Evolutionary conservation across 2,797 vertebrate genomes (phyloP), one percentile per base, ranked within the genome.

Genomic region (Artibeus lituratus): DNA sequence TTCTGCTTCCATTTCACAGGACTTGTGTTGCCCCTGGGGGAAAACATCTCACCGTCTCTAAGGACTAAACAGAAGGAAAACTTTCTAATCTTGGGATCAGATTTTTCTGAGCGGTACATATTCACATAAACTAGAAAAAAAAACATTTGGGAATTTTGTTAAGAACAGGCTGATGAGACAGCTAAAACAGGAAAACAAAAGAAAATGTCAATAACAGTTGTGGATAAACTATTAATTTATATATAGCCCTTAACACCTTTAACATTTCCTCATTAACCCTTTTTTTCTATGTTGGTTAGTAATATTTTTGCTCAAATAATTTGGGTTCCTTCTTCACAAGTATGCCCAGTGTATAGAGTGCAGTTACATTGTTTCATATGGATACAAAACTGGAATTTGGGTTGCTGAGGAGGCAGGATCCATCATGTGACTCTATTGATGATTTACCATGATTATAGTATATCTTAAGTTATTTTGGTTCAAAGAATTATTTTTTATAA

Each of bases 131-230:
- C 86, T 89, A 95, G 81, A 90, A 83, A 88, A 42, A 42, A 69
- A 95, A 29, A 2, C 32, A 53, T 42, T 92, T 83, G 39, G 53
- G 29, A 72, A 89, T 94, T 93, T 89, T 89, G 92, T 94, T 84
- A 92, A 57, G n/a, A 91, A 78, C 67, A 22, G 44, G 44, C 39
- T 2, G 3, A 39, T 70, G 55, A 90, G 18, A 73, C 19, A 77
- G 42, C 10, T 35, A 35, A 93, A 92, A 89, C 67, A 76, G 82
- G 29, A 94, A 86, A 95, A 87, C 69, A 93, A 92, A 97, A 62
- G 51, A 93, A 91, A 95, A 95, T 72, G 59, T 91, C 80, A 90
- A 15, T 65, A 84, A 73, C 37, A 73, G 59, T 76, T 88, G 39
- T 86, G 29, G 5, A 59, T 87, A 91, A 87, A 24, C 53, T 91